These are phyloP conservation scores for Acromyrmex heyeri DNA, from an alignment of 1,140 invertebrate genomes.

Conservation along the genomic window DNA sequence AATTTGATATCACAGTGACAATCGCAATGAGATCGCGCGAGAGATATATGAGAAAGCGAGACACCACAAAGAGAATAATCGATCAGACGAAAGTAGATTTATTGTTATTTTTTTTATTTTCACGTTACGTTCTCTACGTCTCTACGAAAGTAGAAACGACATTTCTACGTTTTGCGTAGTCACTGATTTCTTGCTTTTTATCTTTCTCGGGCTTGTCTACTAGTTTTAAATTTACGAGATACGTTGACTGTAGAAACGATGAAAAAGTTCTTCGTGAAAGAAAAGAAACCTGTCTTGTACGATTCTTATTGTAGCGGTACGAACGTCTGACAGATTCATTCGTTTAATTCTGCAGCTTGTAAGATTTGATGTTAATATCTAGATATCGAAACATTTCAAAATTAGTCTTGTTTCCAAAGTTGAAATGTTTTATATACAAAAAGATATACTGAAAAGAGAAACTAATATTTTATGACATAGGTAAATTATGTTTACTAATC, in stretches of 20 bases:
- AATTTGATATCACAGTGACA: constrained; percentile 49
- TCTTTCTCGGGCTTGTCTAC: constrained; percentile 42
- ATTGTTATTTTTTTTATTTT: constrained; percentile 52
- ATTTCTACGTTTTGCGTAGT: constrained; percentile 29
- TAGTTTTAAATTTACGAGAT: constrained; percentile 60
- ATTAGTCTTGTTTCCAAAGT: neutral
- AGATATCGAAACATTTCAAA: neutral
- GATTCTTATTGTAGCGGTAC: constrained; percentile 10
- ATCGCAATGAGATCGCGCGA: constrained; percentile 33
- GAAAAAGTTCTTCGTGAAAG: constrained; percentile 17
- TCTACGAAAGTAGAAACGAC: constrained; percentile 21
- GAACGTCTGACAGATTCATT: neutral
- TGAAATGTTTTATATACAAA: constrained; percentile 5
- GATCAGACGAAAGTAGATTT: constrained; percentile 33
- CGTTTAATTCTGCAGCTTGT: constrained; percentile 18
- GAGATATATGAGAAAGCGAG: constrained; percentile 4
- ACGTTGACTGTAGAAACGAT: constrained; percentile 8
- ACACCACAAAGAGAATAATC: constrained; percentile 16
- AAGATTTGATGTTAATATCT: constrained; percentile 34
- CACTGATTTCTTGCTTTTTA: constrained; percentile 51
- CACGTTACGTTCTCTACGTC: constrained; percentile 9
- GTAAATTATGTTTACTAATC: neutral
- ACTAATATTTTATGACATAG: neutral
- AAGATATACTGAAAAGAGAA: neutral
- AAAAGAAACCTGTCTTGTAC: neutral